Evolutionary conservation across 2,113 vertebrate genomes (phyloP).

Genomic region (Phyllopteryx taeniolatus): DNA sequence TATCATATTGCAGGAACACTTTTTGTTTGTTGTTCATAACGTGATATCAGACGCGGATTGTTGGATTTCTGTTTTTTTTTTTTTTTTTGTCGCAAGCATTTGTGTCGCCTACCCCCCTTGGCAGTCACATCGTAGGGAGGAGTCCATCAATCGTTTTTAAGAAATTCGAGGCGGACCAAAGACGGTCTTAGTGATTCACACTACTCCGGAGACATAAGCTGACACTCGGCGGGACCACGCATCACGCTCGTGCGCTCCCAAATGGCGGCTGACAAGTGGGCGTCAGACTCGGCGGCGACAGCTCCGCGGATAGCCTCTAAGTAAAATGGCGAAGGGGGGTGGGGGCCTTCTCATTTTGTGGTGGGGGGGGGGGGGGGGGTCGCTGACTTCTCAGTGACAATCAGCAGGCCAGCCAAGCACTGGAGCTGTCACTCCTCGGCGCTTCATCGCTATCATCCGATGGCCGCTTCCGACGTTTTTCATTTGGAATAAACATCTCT

Average conservation of each 20-base stretch:
- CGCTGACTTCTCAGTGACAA: constrained; percentile 23
- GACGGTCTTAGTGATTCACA: background rate
- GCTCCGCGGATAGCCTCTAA: constrained; percentile 13
- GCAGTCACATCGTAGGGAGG: background rate
- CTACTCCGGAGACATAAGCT: background rate
- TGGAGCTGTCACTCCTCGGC: background rate
- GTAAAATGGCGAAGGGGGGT: background rate
- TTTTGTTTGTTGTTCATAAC: background rate
- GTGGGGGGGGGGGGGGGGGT: constrained; percentile 15
- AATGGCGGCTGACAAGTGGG: background rate
- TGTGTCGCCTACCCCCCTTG: background rate
- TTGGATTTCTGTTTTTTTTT: background rate
- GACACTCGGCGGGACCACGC: background rate
- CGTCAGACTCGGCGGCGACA: background rate
- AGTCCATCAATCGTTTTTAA: constrained; percentile 4
- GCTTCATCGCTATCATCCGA: background rate
- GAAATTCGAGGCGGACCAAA: background rate
- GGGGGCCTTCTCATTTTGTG: constrained; percentile 16
- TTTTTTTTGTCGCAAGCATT: background rate
- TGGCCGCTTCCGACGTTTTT: background rate
- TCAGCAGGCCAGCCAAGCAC: background rate
- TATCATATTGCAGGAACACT: background rate
- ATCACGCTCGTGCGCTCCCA: background rate
- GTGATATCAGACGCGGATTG: background rate
- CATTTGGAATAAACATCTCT: constrained; percentile 7